Conservation (phyloP, 1,140 invertebrate genomes). For the Eumaeus atala region DNA sequence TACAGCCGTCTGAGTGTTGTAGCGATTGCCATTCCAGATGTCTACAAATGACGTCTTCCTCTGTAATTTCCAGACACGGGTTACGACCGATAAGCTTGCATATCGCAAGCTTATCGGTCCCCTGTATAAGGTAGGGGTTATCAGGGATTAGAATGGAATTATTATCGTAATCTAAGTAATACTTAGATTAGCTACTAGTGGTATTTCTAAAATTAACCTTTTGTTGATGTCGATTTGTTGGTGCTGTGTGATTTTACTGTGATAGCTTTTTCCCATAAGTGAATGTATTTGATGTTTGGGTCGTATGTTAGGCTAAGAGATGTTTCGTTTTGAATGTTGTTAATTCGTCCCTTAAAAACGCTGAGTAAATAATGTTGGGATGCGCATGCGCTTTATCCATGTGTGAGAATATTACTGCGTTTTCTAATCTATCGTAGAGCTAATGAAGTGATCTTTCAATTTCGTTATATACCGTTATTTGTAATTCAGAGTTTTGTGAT, state of each 20-base stretch:
- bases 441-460: slow-evolving; percentile 25
- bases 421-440: slow-evolving; percentile 28
- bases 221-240: slow-evolving; percentile 10
- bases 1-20: slow-evolving; percentile 17
- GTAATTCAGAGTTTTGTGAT: background rate
- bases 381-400: slow-evolving; percentile 26
- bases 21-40: slow-evolving; percentile 28
- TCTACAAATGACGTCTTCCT: slow-evolving; percentile 25
- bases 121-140: slow-evolving; percentile 27
- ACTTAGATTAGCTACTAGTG: background rate
- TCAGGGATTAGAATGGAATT: slow-evolving; percentile 25
- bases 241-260: slow-evolving; percentile 22
- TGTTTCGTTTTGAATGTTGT: slow-evolving; percentile 22
- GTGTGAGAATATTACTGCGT: slow-evolving; percentile 29
- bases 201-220: too few species aligned
- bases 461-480: slow-evolving; percentile 15
- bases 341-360: slow-evolving; percentile 20
- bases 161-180: slow-evolving; percentile 27
- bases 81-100: slow-evolving; percentile 28
- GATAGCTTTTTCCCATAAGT: slow-evolving; percentile 26
- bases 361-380: slow-evolving; percentile 22
- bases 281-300: slow-evolving; percentile 21
- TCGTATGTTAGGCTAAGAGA: slow-evolving; percentile 14
- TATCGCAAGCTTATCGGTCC: slow-evolving; percentile 28
- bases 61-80: slow-evolving; percentile 19